phyloP scores from a whole-genome alignment of 2,113 vertebrate species.

The Myotis brandtii region DNA sequence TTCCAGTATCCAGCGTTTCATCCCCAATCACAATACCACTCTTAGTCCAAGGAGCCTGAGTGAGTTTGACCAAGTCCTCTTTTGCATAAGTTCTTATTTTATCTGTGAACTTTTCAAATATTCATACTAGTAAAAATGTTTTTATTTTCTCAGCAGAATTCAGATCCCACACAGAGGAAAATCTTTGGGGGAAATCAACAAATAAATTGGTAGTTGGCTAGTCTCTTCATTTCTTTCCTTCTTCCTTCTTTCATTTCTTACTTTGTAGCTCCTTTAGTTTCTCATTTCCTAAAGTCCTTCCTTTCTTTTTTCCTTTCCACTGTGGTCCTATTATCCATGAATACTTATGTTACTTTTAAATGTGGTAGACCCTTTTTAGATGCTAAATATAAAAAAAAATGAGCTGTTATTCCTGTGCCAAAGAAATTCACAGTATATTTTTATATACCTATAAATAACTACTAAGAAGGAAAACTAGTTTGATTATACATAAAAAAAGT shows the following conservation, averaged over 20 bases:
- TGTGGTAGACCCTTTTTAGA: background rate
- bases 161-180: background rate
- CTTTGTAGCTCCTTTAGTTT: background rate
- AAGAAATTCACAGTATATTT: background rate
- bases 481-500: background rate
- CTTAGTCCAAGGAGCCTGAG: background rate
- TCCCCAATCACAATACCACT: background rate
- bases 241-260: background rate
- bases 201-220: background rate
- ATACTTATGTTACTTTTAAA: background rate
- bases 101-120: background rate
- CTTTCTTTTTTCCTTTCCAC: background rate
- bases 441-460: background rate
- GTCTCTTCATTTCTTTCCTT: background rate
- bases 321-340: background rate
- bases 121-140: background rate
- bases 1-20: background rate
- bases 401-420: background rate
- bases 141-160: background rate
- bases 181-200: background rate
- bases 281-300: background rate
- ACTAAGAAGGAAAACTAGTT: background rate
- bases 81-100: background rate
- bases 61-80: background rate
- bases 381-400: background rate